A percentile compares a stretch with the other conserved stretches of the same genome.
Conservation (phyloP, 2,113 vertebrate genomes). For the Nyctibius bracteatus region DNA sequence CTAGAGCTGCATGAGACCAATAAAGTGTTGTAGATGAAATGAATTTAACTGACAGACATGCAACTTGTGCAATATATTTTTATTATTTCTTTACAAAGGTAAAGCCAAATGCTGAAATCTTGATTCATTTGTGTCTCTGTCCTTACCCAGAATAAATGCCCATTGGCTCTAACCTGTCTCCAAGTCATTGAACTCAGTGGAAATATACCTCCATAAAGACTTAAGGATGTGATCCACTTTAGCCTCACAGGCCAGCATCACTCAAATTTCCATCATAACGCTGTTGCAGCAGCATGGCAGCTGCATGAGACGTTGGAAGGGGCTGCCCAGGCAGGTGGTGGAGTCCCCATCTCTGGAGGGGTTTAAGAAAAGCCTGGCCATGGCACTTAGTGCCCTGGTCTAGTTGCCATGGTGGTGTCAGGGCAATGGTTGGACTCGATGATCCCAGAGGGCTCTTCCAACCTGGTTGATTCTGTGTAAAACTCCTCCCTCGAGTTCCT, state of each 20-base stretch:
- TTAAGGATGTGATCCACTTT: neutral
- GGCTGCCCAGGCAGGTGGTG: no score
- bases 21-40: conserved; percentile 38
- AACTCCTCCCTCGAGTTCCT: neutral
- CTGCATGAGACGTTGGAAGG: no score
- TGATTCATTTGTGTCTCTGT: neutral
- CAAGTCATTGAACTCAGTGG: neutral
- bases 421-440: no score
- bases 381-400: no score
- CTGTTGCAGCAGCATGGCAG: neutral
- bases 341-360: no score
- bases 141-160: neutral
- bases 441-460: no score
- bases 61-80: conserved; percentile 36
- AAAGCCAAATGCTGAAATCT: conserved; percentile 33
- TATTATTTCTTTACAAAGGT: conserved; percentile 38
- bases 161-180: neutral
- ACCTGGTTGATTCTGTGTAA: no score
- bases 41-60: conserved; percentile 46
- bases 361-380: no score
- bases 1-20: conserved; percentile 18
- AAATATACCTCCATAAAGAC: neutral
- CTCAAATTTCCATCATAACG: neutral
- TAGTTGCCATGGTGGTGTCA: no score
- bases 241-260: neutral